These are phyloP conservation scores for Acholoe squamosa DNA, from an alignment of 2,888 invertebrate species.

Conservation along the genomic window DNA sequence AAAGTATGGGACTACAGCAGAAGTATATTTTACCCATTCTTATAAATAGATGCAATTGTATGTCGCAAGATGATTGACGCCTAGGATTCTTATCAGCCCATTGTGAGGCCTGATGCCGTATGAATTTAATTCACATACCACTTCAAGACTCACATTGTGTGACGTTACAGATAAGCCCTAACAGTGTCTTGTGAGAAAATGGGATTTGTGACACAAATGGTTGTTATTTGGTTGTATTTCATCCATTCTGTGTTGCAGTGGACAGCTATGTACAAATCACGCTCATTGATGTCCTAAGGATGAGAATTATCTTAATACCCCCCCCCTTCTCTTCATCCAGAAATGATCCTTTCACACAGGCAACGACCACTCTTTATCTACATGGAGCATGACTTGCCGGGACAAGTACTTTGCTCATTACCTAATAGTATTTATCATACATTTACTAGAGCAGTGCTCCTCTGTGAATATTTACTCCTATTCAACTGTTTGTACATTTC, in stretches of 20 bases:
- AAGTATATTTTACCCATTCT: background rate
- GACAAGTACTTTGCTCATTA: background rate
- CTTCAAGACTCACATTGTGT: background rate
- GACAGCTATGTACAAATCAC: background rate
- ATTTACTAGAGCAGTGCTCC: background rate
- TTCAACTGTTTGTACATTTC: slow-evolving; percentile 9
- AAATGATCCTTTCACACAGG: background rate
- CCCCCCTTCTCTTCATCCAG: background rate
- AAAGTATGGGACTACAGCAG: background rate
- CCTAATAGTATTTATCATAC: background rate
- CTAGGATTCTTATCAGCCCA: background rate
- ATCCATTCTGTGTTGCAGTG: background rate
- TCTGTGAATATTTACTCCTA: background rate
- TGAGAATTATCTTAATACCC: background rate
- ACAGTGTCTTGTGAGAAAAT: background rate
- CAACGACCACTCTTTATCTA: background rate
- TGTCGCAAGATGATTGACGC: background rate
- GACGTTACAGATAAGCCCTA: background rate
- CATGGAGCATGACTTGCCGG: background rate
- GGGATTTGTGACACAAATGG: background rate
- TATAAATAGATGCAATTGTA: background rate
- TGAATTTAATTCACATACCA: too few species aligned
- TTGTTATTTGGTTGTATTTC: background rate
- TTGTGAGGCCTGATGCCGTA: too few species aligned
- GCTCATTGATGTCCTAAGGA: background rate